Conservation (phyloP, 2,113 vertebrate species). For the Amia ocellicauda region DNA sequence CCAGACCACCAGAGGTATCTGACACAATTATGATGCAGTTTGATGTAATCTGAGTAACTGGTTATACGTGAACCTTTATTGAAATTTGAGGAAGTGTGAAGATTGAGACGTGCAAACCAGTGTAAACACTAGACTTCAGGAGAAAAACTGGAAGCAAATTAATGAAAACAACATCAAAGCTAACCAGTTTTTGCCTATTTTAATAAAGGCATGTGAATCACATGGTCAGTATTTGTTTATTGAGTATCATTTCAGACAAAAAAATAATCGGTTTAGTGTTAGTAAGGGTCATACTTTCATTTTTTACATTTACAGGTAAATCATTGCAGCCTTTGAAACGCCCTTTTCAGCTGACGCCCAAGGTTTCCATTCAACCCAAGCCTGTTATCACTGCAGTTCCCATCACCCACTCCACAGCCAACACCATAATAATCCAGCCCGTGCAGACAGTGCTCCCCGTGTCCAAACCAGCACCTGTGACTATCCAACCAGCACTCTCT, state of each 20-base stretch:
- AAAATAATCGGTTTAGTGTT: too few relatives aligned
- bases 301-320: conserved; percentile 59
- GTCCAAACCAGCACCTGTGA: conserved; percentile 72
- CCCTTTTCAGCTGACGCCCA: conserved; percentile 65
- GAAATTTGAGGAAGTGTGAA: too few relatives aligned
- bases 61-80: too few relatives aligned
- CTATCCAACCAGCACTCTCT: conserved; percentile 76
- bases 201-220: too few relatives aligned
- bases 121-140: too few relatives aligned
- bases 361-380: conserved; percentile 83
- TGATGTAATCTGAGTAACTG: not conserved
- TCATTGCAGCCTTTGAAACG: conserved; percentile 59
- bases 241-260: too few relatives aligned
- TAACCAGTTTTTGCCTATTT: too few relatives aligned
- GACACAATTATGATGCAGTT: not conserved
- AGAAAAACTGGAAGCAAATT: too few relatives aligned
- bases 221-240: too few relatives aligned
- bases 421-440: conserved; percentile 89
- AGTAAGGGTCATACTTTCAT: too few relatives aligned
- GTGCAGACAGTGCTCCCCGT: conserved; percentile 75
- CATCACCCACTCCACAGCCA: conserved; percentile 69
- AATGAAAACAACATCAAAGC: too few relatives aligned
- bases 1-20: conserved; percentile 54
- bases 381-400: conserved; percentile 77
- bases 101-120: too few relatives aligned